Evolutionary conservation across 2,888 invertebrate species (phyloP), one percentile per base, ranked within the genome.

Genomic region (Spilarctia lutea): DNA sequence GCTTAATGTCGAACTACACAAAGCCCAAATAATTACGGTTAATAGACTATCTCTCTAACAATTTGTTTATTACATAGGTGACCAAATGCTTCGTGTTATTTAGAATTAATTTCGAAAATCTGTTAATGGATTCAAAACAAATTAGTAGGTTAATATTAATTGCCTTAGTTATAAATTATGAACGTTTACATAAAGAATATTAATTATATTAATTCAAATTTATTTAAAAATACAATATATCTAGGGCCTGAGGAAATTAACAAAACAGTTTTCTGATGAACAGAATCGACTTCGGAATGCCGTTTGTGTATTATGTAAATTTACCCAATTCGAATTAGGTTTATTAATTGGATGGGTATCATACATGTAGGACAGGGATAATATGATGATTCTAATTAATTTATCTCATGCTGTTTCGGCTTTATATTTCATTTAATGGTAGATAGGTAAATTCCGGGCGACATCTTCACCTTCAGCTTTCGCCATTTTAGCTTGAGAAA

Each of bases 301-400:
- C 33, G 3, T 39, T 45, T 39, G 52, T 63, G 45, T 60, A 24
- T 60, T 67, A 73, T 73, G 73, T 68, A 39, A 73, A 73, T 69
- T 48, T 39, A n/a, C 13, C 20, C 42, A 45, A n/a, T 30, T 24
- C 27, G 39, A 45, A 72, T 66, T 72, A 39, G 52, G 67, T 39
- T 35, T 24, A 56, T 56, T 24, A 30, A 67, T 72, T 72, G 24
- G n/a, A 27, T 60, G 72, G 48, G n/a, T n/a, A 39, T 56, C n/a
- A 3, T 60, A 16, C n/a, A 56, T n/a, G 33, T 56, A 16, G n/a
- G 60, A 65, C 11, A 45, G 42, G 33, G 3, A 3, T 8, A 35
- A 24, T 35, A n/a, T n/a, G 20, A 35, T 24, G 11, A 66, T 39
- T 66, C 2, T 3, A 24, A 39, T 39, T 66, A 35, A 3, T 75